Evolutionary conservation across 1,140 invertebrate species (phyloP).

Genomic region (Maconellicoccus hirsutus): DNA sequence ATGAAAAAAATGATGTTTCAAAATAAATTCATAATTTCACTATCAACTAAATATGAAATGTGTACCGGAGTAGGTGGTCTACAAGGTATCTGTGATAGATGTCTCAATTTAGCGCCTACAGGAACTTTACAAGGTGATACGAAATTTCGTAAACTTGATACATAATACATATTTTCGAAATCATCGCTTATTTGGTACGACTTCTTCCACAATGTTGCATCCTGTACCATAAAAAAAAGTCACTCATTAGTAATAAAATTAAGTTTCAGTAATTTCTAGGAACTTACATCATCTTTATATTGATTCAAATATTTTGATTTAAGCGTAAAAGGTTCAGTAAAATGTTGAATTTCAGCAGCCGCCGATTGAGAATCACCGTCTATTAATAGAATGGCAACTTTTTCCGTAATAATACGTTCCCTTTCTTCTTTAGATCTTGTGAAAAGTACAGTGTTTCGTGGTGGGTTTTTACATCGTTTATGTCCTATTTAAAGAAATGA

Average conservation of each 20-base stretch:
- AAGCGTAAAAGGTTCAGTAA: background rate
- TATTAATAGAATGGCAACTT: slow-evolving; percentile 37
- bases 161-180: slow-evolving; percentile 20
- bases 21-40: too few relatives aligned
- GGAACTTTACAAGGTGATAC: slow-evolving; percentile 21
- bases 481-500: slow-evolving; percentile 20
- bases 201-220: slow-evolving; percentile 25
- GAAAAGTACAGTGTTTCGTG: slow-evolving; percentile 33
- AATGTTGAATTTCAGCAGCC: background rate
- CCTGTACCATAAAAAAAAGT: slow-evolving; percentile 24
- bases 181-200: slow-evolving; percentile 15
- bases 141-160: slow-evolving; percentile 24
- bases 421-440: slow-evolving; percentile 36
- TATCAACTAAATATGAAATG: background rate
- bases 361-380: slow-evolving; percentile 29
- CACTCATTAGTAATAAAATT: background rate
- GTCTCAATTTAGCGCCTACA: slow-evolving; percentile 9
- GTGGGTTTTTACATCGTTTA: background rate
- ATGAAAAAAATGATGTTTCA: too few relatives aligned
- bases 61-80: slow-evolving; percentile 16
- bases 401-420: slow-evolving; percentile 38
- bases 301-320: slow-evolving; percentile 26
- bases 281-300: slow-evolving; percentile 26
- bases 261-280: too few relatives aligned
- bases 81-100: slow-evolving; percentile 19